These are phyloP conservation scores for Coracopsis vasa DNA, from an alignment of 2,113 vertebrate species.

Conservation along the genomic window DNA sequence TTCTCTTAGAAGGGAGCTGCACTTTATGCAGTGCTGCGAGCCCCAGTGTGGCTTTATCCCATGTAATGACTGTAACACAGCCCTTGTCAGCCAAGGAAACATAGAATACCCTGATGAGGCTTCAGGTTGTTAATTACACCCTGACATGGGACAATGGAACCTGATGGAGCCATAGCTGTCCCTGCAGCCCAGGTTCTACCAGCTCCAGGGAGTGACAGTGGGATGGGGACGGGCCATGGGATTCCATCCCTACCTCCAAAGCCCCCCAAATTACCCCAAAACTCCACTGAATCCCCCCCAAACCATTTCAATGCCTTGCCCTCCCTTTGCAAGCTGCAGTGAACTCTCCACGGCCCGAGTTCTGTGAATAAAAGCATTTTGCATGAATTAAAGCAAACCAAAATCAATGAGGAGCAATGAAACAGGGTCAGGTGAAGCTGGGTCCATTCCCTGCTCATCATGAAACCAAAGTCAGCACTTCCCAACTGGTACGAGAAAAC, in stretches of 20 bases:
- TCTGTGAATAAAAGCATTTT: fast-evolving
- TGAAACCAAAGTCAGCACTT: background rate
- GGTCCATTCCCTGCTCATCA: background rate
- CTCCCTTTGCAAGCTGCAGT: background rate
- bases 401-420: background rate
- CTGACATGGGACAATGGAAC: background rate
- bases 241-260: background rate
- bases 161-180: fast-evolving
- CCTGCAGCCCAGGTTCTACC: background rate
- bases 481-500: background rate
- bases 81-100: fast-evolving
- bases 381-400: background rate
- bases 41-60: background rate
- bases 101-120: background rate
- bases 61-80: fast-evolving
- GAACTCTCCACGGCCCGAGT: background rate
- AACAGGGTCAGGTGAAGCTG: background rate
- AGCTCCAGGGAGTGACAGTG: fast-evolving
- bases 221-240: background rate
- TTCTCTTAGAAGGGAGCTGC: background rate
- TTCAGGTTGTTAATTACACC: background rate
- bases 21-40: background rate
- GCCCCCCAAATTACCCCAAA: background rate
- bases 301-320: background rate
- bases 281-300: background rate